These are phyloP conservation scores for Tonatia bakeri DNA, from an alignment of 2,113 vertebrate genomes.

Conservation along the genomic window DNA sequence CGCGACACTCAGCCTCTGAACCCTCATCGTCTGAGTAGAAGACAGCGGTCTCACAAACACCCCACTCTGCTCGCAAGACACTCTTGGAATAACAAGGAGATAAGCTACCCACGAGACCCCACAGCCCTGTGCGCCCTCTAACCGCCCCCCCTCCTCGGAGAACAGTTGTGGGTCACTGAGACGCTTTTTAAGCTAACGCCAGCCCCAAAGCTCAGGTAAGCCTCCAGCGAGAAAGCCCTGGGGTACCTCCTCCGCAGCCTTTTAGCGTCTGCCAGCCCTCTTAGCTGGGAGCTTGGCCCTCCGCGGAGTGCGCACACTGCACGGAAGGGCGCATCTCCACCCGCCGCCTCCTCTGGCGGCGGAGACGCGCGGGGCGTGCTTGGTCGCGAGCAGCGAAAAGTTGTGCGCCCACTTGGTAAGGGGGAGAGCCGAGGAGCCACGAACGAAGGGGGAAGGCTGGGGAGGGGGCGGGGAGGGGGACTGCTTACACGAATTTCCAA, in stretches of 20 bases:
- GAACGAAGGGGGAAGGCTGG: background rate
- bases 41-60: background rate
- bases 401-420: slow-evolving; percentile 64
- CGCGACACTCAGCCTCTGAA: background rate
- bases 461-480: slow-evolving; percentile 18
- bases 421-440: background rate
- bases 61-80: background rate
- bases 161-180: background rate
- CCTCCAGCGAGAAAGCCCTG: background rate
- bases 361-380: slow-evolving; percentile 54
- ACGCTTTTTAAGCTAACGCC: background rate
- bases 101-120: background rate
- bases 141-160: background rate
- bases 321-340: slow-evolving; percentile 24
- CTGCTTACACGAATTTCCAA: slow-evolving; percentile 84
- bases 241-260: background rate
- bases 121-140: background rate
- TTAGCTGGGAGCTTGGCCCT: background rate
- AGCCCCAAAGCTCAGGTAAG: slow-evolving; percentile 11
- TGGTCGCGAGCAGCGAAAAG: slow-evolving; percentile 59
- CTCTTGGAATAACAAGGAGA: background rate
- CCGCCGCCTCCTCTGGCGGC: background rate
- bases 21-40: background rate
- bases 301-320: background rate
- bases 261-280: background rate